A percentile compares a stretch with the other conserved stretches of the same genome.
Conservation (phyloP, 1,140 invertebrate species). For the Drosophila pachea region DNA sequence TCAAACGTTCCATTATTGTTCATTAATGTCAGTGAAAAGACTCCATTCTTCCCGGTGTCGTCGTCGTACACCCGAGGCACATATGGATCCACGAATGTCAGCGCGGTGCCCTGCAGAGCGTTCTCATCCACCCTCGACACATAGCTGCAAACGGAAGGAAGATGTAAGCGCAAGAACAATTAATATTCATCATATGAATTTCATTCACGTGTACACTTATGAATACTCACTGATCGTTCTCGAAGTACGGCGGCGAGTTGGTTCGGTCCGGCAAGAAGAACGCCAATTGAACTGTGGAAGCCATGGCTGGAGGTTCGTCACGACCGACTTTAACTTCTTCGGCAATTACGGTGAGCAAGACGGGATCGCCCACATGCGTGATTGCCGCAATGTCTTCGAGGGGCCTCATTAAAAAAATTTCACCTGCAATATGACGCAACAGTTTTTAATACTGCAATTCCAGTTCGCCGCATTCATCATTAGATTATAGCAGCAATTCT, state of each 20-base stretch:
- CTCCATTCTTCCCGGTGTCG: slow-evolving; percentile 89
- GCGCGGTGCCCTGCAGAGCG: slow-evolving; percentile 86
- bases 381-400: slow-evolving; percentile 88
- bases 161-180: not conserved
- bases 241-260: slow-evolving; percentile 88
- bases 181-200: not conserved
- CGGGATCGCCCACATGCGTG: slow-evolving; percentile 87
- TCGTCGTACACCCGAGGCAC: slow-evolving; percentile 86
- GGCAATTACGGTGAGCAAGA: slow-evolving; percentile 89
- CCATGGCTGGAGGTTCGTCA: slow-evolving; percentile 87
- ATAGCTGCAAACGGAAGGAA: slow-evolving; percentile 81
- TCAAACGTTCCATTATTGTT: slow-evolving; percentile 93
- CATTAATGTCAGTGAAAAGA: slow-evolving; percentile 88
- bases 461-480: not conserved
- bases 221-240: slow-evolving; percentile 85
- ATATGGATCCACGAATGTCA: slow-evolving; percentile 86
- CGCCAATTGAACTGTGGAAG: slow-evolving; percentile 87
- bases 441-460: not conserved
- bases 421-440: slow-evolving; percentile 81
- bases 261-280: slow-evolving; percentile 87
- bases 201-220: not conserved
- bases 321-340: slow-evolving; percentile 87
- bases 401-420: slow-evolving; percentile 86
- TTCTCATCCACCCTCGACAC: slow-evolving; percentile 89
- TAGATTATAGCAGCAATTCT: not conserved